Evolutionary conservation across 2,888 invertebrate genomes (phyloP).

Genomic region (Tetheella fluctuosa): DNA sequence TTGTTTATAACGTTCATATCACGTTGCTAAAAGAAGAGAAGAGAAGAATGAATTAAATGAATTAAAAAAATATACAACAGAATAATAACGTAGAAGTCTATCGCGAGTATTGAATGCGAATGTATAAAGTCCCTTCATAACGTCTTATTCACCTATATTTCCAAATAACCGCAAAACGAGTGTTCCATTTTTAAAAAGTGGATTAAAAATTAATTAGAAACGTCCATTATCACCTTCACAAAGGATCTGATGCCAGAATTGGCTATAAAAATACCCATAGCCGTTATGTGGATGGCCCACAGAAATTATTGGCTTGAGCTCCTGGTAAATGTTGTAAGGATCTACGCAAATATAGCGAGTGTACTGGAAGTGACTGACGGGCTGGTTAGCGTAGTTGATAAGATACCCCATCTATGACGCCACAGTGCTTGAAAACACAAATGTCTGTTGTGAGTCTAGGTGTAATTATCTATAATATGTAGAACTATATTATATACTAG

Average conservation of each 20-base stretch:
- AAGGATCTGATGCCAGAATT: slow-evolving; percentile 41
- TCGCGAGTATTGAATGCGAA: no score
- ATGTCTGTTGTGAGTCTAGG: no score
- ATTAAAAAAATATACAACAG: not conserved
- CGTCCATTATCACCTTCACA: slow-evolving; percentile 47
- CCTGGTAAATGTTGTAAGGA: slow-evolving; percentile 31
- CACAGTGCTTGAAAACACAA: no score
- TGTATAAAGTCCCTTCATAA: slow-evolving; percentile 14
- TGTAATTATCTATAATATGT: no score
- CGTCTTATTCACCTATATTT: slow-evolving; percentile 25
- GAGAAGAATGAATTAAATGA: no score
- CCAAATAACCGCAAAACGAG: not conserved
- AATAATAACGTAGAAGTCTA: no score
- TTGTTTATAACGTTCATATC: no score
- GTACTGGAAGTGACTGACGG: not conserved
- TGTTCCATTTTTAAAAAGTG: slow-evolving; percentile 15
- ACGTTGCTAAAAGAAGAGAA: no score
- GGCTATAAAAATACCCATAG: slow-evolving; percentile 43
- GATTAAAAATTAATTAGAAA: slow-evolving; percentile 55
- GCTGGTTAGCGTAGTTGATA: no score
- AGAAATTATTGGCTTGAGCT: slow-evolving; percentile 43
- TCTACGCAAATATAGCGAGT: not conserved
- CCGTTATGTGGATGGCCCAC: slow-evolving; percentile 36
- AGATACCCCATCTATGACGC: no score
- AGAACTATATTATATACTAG: no score